Conservation (phyloP, 2,797 vertebrate genomes). For the Enteromius radiatus region DNA sequence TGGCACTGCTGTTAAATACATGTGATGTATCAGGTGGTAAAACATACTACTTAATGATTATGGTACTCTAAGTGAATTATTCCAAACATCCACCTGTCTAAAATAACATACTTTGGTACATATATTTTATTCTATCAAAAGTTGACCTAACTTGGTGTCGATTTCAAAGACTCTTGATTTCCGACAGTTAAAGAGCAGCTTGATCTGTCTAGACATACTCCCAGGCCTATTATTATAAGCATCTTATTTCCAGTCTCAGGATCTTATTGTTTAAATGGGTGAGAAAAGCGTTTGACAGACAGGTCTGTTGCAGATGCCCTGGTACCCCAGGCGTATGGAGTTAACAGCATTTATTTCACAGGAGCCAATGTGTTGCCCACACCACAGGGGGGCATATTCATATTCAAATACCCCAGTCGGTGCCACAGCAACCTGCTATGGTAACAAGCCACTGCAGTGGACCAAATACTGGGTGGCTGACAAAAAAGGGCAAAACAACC, state of each 20-base stretch:
- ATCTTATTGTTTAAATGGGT: conserved; percentile 11
- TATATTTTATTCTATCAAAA: not conserved
- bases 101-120: not conserved
- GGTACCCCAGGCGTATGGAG: conserved; percentile 5
- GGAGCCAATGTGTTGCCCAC: conserved; percentile 27
- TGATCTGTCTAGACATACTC: not conserved
- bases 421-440: conserved; percentile 44
- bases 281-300: conserved; percentile 15
- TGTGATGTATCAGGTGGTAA: not conserved
- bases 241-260: not conserved
- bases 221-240: conserved; percentile 1
- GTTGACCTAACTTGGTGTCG: not conserved
- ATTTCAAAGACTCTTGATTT: not conserved
- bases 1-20: not conserved
- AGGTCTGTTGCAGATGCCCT: conserved; percentile 31
- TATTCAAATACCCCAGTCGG: conserved; percentile 62
- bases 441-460: conserved; percentile 33
- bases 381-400: conserved; percentile 56
- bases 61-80: not conserved
- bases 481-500: conserved; percentile 50
- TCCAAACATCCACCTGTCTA: no score
- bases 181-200: not conserved
- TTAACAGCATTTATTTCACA: conserved; percentile 57
- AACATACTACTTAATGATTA: not conserved
- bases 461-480: conserved; percentile 51